These are phyloP conservation scores for Leuciscus idus DNA, from an alignment of 2,113 vertebrate genomes.

Conservation along the genomic window DNA sequence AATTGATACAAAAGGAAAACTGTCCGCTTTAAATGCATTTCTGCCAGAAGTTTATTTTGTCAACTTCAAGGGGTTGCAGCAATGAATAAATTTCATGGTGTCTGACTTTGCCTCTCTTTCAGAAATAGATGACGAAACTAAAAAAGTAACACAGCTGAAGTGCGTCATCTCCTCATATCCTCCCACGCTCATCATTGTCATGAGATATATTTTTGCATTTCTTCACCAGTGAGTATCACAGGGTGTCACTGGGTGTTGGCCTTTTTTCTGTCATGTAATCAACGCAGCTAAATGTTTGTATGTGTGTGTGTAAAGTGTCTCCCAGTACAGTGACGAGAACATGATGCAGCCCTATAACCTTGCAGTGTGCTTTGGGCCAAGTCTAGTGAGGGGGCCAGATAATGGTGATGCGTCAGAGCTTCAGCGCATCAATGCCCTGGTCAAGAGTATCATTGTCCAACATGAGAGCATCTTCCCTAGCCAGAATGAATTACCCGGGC, in stretches of 20 bases:
- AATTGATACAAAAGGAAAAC: background rate
- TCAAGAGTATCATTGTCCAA: constrained; percentile 83
- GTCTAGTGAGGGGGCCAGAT: constrained; percentile 73
- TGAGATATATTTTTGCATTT: constrained; percentile 91
- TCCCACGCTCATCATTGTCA: constrained; percentile 75
- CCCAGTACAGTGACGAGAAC: constrained; percentile 88
- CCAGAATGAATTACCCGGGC: constrained; percentile 71
- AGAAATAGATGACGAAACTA: constrained; percentile 77
- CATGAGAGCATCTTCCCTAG: constrained; percentile 81
- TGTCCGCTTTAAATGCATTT: background rate
- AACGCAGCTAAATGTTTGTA: background rate
- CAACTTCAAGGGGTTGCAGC: background rate
- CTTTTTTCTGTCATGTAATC: background rate
- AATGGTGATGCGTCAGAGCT: constrained; percentile 79
- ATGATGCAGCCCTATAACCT: constrained; percentile 91
- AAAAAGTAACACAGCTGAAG: constrained; percentile 74
- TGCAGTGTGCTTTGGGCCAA: constrained; percentile 88
- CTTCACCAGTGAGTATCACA: constrained; percentile 85
- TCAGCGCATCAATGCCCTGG: constrained; percentile 84
- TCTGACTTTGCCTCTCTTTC: background rate
- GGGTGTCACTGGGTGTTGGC: background rate
- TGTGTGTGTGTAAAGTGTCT: constrained; percentile 70
- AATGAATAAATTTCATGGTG: background rate
- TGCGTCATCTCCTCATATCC: constrained; percentile 75
- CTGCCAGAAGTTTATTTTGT: background rate